A percentile compares a stretch with the other conserved stretches of the same genome.
Conservation (phyloP, 2,888 invertebrate genomes). For the Metacarcinus magister region DNA sequence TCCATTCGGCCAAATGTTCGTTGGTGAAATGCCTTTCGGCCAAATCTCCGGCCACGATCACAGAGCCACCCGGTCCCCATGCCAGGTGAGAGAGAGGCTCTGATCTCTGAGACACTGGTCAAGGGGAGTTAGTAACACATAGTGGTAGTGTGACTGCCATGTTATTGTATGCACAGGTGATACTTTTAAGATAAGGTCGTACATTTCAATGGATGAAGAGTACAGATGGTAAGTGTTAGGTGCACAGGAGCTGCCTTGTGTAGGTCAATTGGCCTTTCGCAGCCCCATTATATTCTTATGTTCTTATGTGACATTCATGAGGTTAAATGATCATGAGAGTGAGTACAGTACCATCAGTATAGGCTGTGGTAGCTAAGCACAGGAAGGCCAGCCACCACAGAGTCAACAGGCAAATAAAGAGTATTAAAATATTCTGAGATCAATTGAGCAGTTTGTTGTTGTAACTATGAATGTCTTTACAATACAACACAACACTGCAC, state of each 20-base stretch:
- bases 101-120: background rate
- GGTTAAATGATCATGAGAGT: background rate
- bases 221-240: too few relatives aligned
- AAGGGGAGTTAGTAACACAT: background rate
- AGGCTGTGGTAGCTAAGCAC: background rate
- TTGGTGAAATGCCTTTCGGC: too few relatives aligned
- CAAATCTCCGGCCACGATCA: background rate
- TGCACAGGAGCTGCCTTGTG: too few relatives aligned
- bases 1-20: too few relatives aligned
- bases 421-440: background rate
- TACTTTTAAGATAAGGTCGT: too few relatives aligned
- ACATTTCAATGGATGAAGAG: too few relatives aligned
- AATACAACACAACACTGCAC: background rate
- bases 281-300: too few relatives aligned
- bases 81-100: background rate
- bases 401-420: background rate
- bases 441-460: background rate
- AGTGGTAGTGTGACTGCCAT: background rate
- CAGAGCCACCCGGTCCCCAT: background rate
- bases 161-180: background rate
- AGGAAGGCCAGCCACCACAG: background rate
- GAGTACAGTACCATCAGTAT: background rate
- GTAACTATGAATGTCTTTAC: background rate
- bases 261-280: too few relatives aligned
- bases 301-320: background rate